phyloP scores from a whole-genome alignment of 2,888 invertebrate genomes.

The Drosophila mimetica region DNA sequence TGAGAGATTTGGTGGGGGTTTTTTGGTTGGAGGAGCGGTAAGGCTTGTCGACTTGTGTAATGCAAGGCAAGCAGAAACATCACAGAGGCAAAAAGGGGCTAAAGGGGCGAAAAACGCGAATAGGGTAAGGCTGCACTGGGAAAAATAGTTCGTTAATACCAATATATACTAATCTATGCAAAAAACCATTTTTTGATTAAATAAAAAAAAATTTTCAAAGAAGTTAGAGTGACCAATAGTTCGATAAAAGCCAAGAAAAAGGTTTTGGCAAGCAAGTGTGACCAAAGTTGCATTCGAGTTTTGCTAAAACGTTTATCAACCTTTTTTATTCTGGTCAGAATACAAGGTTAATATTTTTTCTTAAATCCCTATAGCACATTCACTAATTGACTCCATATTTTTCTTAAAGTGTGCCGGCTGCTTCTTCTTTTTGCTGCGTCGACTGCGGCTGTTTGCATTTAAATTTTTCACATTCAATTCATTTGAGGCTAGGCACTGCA shows the following conservation, averaged over 20 bases:
- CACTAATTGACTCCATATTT: not conserved
- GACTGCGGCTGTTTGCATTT: constrained; percentile 75
- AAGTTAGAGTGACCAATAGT: not conserved
- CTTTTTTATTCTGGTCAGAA: not conserved
- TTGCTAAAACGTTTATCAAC: not conserved
- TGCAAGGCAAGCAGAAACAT: constrained; percentile 65
- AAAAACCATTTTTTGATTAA: not conserved
- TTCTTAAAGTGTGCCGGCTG: constrained; percentile 1
- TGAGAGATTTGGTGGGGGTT: constrained; percentile 28
- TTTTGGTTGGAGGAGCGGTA: constrained; percentile 3
- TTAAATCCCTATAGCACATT: not conserved
- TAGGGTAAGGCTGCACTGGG: constrained; percentile 13
- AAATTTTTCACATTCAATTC: constrained; percentile 81
- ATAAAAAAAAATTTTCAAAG: not conserved
- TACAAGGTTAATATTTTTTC: not conserved
- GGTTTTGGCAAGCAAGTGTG: not conserved
- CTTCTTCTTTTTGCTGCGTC: constrained; percentile 34
- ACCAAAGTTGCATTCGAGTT: not conserved
- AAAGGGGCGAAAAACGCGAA: constrained; percentile 6
- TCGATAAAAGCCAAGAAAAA: not conserved
- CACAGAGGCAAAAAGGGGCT: constrained; percentile 31
- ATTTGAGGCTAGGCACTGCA: constrained; percentile 75
- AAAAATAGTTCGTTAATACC: not conserved
- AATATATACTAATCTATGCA: too few species aligned
- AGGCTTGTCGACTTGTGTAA: constrained; percentile 57